These are phyloP conservation scores for cat (Felis catus) DNA, from an alignment of 2,113 vertebrate genomes.

Conservation along the genomic window F.catus_Fca126_mat1.0 CM031416.1:82690501-82691000, in stretches of 20 bases:
- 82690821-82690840: background rate
- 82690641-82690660: background rate
- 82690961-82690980: background rate
- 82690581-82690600: background rate
- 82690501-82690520: background rate
- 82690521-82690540: background rate
- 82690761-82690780: background rate
- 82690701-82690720: background rate
- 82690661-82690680: rapidly evolving
- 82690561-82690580: background rate
- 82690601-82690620: background rate
- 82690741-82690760: background rate
- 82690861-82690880: background rate
- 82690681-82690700: background rate
- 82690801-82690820: background rate
- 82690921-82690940: background rate
- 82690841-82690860: background rate
- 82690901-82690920: background rate
- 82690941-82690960: background rate
- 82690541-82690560: background rate
- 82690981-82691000: background rate
- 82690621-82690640: background rate
- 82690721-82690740: background rate
- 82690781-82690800: background rate
- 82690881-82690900: background rate